Evolutionary conservation across 1,140 invertebrate species (phyloP), one percentile per base, ranked within the genome.

Genomic region (Rhyzopertha dominica): DNA sequence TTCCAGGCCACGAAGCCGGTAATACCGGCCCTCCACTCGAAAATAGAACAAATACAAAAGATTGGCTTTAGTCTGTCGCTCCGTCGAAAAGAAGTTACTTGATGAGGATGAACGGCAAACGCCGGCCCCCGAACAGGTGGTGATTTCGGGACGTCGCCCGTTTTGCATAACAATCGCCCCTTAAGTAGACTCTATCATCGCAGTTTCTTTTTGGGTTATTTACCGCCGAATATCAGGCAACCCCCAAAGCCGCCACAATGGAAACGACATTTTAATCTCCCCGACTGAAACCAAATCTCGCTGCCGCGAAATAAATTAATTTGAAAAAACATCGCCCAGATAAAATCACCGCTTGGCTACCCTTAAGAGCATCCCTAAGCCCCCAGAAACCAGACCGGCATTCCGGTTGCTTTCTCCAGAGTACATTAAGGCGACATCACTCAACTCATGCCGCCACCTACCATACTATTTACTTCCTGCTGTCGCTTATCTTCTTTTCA

Each of bases 111-210:
- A 64, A 65, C 61, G 59, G 56, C 61, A 63, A 61, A 58, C 54
- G 49, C 54, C 48, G 41, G 47, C 45, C 36, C 23, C 41, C 45
- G 53, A 51, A 57, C 59, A 65, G 61, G 61, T 65, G 63, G 56
- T 63, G 58, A 63, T 65, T 65, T 61, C 48, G 62, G 39, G 30
- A 48, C 51, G 47, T 37, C 46, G 47, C 51, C 49, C 58, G 60
- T 61, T 66, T 66, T 66, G 63, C 63, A 64, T 66, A 63, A 66
- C 63, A 66, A 66, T 66, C 54, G 56, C 56, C 54, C 49, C 42
- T 61, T 63, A 63, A 63, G 57, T 49, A 53, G 59, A 51, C 56
- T 56, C 53, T 58, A 62, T 63, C 61, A 61, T 54, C 58, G 51
- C 47, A 51, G 61, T 56, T 62, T 62, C 56, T 59, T 63, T 64